A percentile compares a stretch with the other conserved stretches of the same genome.
phyloP scores from a whole-genome alignment of 1,140 invertebrate genomes.

The Brachionus manjavacas region DNA sequence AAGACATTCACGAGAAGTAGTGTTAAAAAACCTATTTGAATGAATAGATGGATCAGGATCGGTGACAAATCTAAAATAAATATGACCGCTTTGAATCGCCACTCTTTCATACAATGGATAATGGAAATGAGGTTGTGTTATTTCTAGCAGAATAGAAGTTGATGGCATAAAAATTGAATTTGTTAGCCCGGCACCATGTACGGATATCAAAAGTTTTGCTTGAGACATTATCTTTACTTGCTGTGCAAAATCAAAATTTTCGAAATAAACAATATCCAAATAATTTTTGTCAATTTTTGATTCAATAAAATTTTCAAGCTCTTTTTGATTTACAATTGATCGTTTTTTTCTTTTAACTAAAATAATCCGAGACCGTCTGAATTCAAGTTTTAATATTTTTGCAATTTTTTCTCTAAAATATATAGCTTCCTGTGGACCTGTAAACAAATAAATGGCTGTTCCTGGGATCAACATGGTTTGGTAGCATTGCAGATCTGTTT shows the following conservation, averaged over 20 bases:
- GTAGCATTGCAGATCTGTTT: neutral
- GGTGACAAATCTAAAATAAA: neutral
- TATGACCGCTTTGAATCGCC: neutral
- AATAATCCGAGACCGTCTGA: neutral
- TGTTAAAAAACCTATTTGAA: neutral
- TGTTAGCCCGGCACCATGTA: neutral
- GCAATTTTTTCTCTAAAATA: neutral
- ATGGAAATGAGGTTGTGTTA: neutral
- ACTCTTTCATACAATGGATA: constrained; percentile 11
- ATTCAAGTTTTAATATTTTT: neutral
- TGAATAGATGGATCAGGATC: neutral
- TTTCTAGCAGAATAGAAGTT: neutral
- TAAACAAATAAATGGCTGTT: neutral
- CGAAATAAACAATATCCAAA: neutral
- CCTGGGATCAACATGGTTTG: neutral
- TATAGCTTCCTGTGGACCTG: neutral
- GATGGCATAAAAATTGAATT: constrained; percentile 3
- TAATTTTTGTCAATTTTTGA: neutral
- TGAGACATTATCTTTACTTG: neutral
- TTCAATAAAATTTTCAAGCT: neutral
- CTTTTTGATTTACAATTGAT: neutral
- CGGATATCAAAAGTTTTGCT: constrained; percentile 1
- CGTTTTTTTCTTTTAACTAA: neutral
- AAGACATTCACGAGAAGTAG: neutral
- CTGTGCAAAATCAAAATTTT: neutral